Evolutionary conservation across 2,113 vertebrate genomes (phyloP), one percentile per base, ranked within the genome.

Genomic region (Chitala chitala): DNA sequence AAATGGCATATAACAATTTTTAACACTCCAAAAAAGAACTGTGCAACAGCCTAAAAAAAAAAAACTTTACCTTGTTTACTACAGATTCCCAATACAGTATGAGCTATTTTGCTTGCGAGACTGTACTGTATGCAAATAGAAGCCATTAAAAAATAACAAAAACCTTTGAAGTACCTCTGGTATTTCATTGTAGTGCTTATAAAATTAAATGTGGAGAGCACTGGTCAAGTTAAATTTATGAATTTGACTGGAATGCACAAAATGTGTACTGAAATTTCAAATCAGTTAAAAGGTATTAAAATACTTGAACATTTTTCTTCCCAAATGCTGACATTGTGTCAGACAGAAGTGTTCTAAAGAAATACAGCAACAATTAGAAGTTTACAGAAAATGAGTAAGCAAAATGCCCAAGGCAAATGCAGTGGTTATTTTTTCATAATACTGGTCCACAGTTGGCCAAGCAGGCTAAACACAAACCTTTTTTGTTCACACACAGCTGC

Each of bases 21-120:
- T n/a, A n/a, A n/a, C n/a, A n/a, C n/a, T 98, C 95, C 36, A 98
- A 85, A 40, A 98, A 83, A 1, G 95, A 95, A 84, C 98, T 96
- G 61, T 98, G 95, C 29, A 98, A 75, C 75, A 97, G 95, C 59
- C 95, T 92, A 80, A 98, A 94, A 86, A 98, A 90, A 90, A 97
- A 98, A 81, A 10, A 10, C 46, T 48, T 15, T 48, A 10, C n/a
- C 20, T 55, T 12, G 13, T 55, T 55, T 55, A 82, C 74, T 70
- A 29, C 64, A 70, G 69, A 73, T 58, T 82, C 50, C 70, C 4
- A 22, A 38, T 48, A 70, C 77, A n/a, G n/a, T n/a, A n/a, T n/a
- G n/a, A n/a, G n/a, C n/a, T n/a, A n/a, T n/a, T n/a, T n/a, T n/a
- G n/a, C n/a, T n/a, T n/a, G n/a, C n/a, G n/a, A n/a, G n/a, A n/a